Evolutionary conservation across 2,113 vertebrate genomes (phyloP), one percentile per base, ranked within the genome.

Genomic region (Mystacornis crossleyi): DNA sequence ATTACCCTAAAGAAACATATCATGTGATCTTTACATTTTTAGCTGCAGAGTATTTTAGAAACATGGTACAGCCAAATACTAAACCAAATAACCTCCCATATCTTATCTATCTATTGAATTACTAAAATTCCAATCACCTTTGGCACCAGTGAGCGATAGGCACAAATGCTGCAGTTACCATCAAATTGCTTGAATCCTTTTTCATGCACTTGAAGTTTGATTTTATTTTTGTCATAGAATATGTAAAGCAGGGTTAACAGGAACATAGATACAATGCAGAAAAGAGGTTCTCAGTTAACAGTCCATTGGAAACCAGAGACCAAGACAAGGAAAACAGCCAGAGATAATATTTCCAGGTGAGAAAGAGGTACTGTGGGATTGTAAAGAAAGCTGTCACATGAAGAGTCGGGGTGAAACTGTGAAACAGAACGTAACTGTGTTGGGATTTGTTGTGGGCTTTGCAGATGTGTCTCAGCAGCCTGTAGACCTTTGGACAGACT

Each of bases 81-180:
- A 84, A 79, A 86, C 78, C 40, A 78, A 89, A 79, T 86, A 74
- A 90, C 26, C n/a, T 91, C 74, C 55, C 29, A 38, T 94, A 75
- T 81, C 70, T 91, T 95, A 69, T 80, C 82, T 88, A 33, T 69
- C 58, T 81, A 74, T 33, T 67, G 48, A 89, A 79, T 92, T 94
- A 64, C 61, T 81, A 81, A 89, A 90, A 89, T 95, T 83, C 77
- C 48, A 67, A 53, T 92, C 75, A 90, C 55, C 65, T 95, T 95
- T 92, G 79, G 60, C 86, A 95, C n/a, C 55, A 74, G 34, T 42
- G 43, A 90, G 75, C 86, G 60, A 75, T 12, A 91, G n/a, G 24
- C 60, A 62, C 0, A 1, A 92, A 64, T 54, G n/a, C 48, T 86
- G 80, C 34, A 29, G 47, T 83, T 83, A 8, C 81, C 2, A 6